phyloP scores from a whole-genome alignment of 2,888 invertebrate species.

The Andrena flavipes region DNA sequence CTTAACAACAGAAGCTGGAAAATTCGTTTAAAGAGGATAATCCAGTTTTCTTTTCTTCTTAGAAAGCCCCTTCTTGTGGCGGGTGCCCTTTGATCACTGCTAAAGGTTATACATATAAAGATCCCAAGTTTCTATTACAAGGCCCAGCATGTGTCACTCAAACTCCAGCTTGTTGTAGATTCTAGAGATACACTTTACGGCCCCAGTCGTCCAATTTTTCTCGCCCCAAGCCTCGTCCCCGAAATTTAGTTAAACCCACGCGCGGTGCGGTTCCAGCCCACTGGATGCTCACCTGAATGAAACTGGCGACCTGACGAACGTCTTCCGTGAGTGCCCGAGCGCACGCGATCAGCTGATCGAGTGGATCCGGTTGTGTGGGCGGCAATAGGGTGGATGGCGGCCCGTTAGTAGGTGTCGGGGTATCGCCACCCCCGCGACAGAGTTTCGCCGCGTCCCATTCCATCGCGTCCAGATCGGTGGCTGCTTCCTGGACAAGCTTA shows the following conservation, averaged over 20 bases:
- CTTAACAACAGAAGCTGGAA: too few species aligned
- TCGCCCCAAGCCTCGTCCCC: not conserved
- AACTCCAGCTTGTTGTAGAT: not conserved
- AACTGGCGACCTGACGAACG: constrained; percentile 94
- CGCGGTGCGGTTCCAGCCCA: not conserved
- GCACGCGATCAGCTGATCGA: constrained; percentile 95
- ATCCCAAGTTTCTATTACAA: too few species aligned
- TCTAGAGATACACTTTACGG: not conserved
- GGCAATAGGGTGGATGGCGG: constrained; percentile 82
- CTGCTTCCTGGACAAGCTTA: constrained; percentile 91
- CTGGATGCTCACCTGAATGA: constrained; percentile 88
- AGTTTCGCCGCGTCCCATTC: constrained; percentile 92
- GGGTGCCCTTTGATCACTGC: too few species aligned
- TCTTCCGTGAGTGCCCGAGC: constrained; percentile 95
- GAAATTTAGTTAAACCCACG: not conserved
- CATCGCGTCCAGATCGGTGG: constrained; percentile 90
- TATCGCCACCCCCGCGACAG: constrained; percentile 84
- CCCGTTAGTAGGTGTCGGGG: constrained; percentile 85
- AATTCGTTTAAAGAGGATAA: too few species aligned
- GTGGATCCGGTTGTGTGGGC: constrained; percentile 88
- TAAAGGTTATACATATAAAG: too few species aligned
- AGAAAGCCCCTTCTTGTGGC: too few species aligned
- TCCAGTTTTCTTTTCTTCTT: too few species aligned
- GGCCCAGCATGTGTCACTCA: too few species aligned
- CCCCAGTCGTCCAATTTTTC: not conserved